Evolutionary conservation across 2,113 vertebrate species (phyloP).

Genomic region (Cervus canadensis): DNA sequence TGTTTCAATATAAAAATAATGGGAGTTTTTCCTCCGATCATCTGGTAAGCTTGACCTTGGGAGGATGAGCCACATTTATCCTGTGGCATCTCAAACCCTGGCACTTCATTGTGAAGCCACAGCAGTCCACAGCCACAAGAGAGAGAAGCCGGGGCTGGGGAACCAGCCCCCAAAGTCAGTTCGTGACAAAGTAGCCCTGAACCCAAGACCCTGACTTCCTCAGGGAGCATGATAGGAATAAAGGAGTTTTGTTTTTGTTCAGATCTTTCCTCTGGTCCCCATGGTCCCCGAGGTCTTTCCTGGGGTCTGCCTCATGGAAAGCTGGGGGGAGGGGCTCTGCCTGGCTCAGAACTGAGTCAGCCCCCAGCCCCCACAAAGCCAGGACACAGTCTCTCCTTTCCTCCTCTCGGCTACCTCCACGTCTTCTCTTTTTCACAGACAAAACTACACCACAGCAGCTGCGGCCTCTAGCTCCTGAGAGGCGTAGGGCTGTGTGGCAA

Average conservation of each 20-base stretch:
- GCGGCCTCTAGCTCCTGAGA: neutral
- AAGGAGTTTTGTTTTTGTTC: neutral
- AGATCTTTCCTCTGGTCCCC: neutral
- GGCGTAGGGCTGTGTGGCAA: neutral
- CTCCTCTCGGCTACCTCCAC: neutral
- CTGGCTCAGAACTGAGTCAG: neutral
- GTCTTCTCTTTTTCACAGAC: neutral
- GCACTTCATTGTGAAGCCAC: neutral
- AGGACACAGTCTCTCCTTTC: neutral
- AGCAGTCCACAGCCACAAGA: neutral
- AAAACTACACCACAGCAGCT: neutral
- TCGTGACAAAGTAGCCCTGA: neutral
- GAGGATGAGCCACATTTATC: neutral
- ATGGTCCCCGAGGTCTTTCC: neutral
- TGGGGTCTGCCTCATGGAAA: neutral
- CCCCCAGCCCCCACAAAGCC: neutral
- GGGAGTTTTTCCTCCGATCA: neutral
- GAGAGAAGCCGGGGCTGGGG: neutral
- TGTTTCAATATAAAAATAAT: neutral
- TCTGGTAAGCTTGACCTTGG: neutral
- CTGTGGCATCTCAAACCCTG: neutral
- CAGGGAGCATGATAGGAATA: neutral
- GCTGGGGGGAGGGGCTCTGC: too few relatives aligned
- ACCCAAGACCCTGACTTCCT: neutral
- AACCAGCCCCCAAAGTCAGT: neutral